Evolutionary conservation across 2,888 invertebrate genomes (phyloP), one percentile per base, ranked within the genome.

Genomic region (Hemicrepidius hirtus): DNA sequence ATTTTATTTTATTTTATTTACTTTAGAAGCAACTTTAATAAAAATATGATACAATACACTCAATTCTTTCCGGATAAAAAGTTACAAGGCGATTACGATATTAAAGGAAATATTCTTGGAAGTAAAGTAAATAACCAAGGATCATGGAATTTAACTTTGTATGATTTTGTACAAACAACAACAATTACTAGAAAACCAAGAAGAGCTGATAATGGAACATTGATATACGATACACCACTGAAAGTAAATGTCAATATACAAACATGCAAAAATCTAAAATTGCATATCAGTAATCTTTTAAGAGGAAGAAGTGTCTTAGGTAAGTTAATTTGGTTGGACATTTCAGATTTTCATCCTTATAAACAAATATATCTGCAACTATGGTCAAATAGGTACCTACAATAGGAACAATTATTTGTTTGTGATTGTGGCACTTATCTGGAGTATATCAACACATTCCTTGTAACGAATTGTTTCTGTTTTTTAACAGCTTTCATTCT

Each of bases 1-100:
- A n/a, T n/a, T n/a, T n/a, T n/a, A n/a, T n/a, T n/a, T 6, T 13
- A 3, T 12, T n/a, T 50, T 59, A 21, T 81, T 5, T 16, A 3
- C 35, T 87, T 66, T 86, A 93, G 93, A 82, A 91, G 91, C 10
- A 92, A 94, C 82, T 88, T 89, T 84, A 88, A 89, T 10, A 90
- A 91, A 78, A 87, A 91, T 72, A 88, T 89, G 49, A 90, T 95
- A 2, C 89, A 93, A 69, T 94, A 94, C 81, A 92, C 94, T 0
- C 95, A 95, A 85, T 93, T 92, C 83, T 95, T 95, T 83, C 95
- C 95, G 0, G 94, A 94, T 79, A 95, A 95, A 81, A 90, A 89
- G 81, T 86, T 95, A 0, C 88, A 90, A 67, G 95, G 95, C 0
- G 88, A 86, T 66, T 93, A 92, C 80, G 92, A 92, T 74, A 89